These are phyloP conservation scores for Poeciliopsis infans DNA, from an alignment of 2,797 vertebrate genomes.

Conservation along the genomic window DNA sequence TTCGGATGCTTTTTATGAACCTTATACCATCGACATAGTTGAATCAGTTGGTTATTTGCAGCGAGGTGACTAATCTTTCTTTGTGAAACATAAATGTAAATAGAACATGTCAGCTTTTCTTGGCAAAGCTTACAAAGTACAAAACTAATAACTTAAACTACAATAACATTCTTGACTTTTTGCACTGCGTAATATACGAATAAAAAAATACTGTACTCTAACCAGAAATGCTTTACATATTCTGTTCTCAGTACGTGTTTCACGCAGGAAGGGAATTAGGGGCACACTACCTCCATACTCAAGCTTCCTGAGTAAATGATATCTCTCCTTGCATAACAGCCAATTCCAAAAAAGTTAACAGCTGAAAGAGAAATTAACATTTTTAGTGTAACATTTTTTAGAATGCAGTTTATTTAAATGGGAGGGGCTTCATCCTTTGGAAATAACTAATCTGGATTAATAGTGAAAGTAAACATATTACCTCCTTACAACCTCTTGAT, in stretches of 20 bases:
- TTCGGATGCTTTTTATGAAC: not conserved
- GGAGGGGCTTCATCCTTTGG: not conserved
- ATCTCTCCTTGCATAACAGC: not conserved
- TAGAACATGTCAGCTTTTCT: not conserved
- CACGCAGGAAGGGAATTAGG: not conserved
- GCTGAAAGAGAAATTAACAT: not conserved
- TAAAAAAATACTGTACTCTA: not conserved
- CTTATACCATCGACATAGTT: not conserved
- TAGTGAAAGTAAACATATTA: not conserved
- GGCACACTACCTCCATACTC: not conserved
- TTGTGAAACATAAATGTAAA: not conserved
- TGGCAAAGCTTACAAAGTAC: not conserved
- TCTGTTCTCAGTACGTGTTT: not conserved
- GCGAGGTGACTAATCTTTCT: not conserved
- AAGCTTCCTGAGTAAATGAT: not conserved
- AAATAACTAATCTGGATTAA: not conserved
- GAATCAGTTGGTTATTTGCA: not conserved
- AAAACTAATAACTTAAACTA: not conserved
- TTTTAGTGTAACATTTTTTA: not conserved
- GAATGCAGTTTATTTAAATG: not conserved
- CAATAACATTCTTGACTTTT: not conserved
- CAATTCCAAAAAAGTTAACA: not conserved
- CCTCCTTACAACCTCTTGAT: not conserved
- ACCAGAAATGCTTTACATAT: not conserved
- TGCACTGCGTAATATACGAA: not conserved